Percentiles rank a stretch among this genome's conserved stretches.
Evolutionary conservation across 2,113 vertebrate species (phyloP).

Genomic region (Crotophaga sulcirostris): DNA sequence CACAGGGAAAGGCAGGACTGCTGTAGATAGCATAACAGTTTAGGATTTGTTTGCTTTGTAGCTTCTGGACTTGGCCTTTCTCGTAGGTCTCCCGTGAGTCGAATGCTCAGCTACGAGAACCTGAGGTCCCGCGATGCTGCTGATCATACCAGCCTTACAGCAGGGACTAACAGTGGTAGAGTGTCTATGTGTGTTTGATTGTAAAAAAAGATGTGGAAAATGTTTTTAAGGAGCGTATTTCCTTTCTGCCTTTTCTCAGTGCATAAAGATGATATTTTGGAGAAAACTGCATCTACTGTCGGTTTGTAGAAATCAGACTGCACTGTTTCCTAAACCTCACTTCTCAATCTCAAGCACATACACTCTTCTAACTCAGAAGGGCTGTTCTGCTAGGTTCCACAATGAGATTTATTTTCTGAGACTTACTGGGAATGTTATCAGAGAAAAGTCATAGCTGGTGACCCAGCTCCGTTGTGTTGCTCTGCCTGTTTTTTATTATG

Average conservation of each 20-base stretch:
- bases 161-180: not conserved
- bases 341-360: not conserved
- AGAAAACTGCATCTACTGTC: not conserved
- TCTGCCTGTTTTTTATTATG: slow-evolving; percentile 67
- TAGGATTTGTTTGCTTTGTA: not conserved
- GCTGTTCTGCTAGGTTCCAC: slow-evolving; percentile 19
- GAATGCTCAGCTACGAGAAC: not conserved
- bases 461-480: slow-evolving; percentile 42
- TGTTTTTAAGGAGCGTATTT: slow-evolving; percentile 60
- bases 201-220: not conserved
- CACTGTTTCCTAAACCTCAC: slow-evolving; percentile 16
- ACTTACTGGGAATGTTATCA: slow-evolving; percentile 39
- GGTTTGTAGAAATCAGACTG: slow-evolving; percentile 5
- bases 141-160: not conserved
- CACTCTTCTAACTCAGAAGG: not conserved
- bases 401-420: slow-evolving; percentile 38
- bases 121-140: not conserved
- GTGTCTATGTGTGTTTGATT: not conserved
- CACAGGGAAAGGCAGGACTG: not conserved
- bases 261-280: slow-evolving; percentile 50
- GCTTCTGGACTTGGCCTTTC: not conserved
- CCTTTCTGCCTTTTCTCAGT: not conserved
- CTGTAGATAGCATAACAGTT: not conserved
- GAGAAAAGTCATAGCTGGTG: not conserved
- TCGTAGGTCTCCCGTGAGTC: not conserved